phyloP scores from a whole-genome alignment of 2,113 vertebrate species.

The Xiphophorus couchianus region DNA sequence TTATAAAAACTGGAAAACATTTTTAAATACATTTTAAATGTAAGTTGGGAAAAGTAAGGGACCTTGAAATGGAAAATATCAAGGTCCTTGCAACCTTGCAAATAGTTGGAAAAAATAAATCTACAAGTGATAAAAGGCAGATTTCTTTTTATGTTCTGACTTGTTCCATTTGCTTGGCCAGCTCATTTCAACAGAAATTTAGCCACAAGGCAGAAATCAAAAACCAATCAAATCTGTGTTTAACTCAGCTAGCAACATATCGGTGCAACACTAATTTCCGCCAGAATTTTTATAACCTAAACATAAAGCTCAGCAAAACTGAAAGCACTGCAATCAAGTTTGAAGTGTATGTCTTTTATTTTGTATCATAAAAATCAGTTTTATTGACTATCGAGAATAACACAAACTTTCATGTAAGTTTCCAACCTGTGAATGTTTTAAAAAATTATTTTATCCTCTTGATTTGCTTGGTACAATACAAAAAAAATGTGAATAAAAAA shows the following conservation, averaged over 20 bases:
- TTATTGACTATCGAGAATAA: neutral
- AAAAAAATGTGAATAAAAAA: conserved; percentile 23
- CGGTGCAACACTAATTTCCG: neutral
- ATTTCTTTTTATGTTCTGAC: neutral
- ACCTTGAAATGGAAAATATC: neutral
- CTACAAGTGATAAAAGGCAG: neutral
- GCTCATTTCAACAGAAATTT: neutral
- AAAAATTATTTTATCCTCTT: conserved; percentile 8
- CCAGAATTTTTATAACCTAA: too few species aligned
- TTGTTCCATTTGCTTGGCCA: neutral
- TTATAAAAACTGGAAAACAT: neutral
- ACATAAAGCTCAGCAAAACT: neutral
- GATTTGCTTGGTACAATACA: neutral
- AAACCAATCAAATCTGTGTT: neutral
- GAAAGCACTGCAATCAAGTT: neutral
- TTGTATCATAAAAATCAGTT: neutral
- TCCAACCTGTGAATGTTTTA: neutral
- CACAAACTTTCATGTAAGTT: conserved; percentile 14
- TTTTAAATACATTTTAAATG: neutral
- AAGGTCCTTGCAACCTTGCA: neutral
- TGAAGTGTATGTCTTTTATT: neutral
- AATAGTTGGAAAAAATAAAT: neutral
- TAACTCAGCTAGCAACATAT: neutral
- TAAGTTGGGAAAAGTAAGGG: neutral
- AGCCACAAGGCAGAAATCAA: neutral